phyloP scores from a whole-genome alignment of 2,888 invertebrate species.

The Vesta saturnalis region DNA sequence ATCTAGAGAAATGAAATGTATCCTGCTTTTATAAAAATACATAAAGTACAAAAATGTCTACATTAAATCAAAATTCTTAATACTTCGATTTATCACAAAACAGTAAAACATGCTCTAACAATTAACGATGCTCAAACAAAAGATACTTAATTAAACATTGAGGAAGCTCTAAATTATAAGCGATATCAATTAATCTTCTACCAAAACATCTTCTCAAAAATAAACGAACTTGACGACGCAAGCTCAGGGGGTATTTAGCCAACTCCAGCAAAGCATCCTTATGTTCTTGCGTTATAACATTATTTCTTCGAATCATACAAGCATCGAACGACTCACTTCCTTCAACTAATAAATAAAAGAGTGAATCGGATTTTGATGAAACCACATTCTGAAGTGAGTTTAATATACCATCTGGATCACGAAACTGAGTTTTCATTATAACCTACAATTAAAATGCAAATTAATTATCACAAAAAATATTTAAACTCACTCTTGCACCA shows the following conservation, averaged over 20 bases:
- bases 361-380: slow-evolving; percentile 68
- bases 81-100: slow-evolving; percentile 1
- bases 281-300: slow-evolving; percentile 71
- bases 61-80: neutral
- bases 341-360: slow-evolving; percentile 75
- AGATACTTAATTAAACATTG: slow-evolving; percentile 73
- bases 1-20: too few relatives aligned
- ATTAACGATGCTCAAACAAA: slow-evolving; percentile 68
- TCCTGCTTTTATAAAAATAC: too few relatives aligned
- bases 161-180: slow-evolving; percentile 72
- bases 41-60: too few relatives aligned
- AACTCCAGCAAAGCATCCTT: slow-evolving; percentile 72
- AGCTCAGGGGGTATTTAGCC: slow-evolving; percentile 73
- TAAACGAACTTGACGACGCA: slow-evolving; percentile 73
- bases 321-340: slow-evolving; percentile 82
- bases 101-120: neutral
- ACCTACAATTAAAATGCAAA: slow-evolving; percentile 63
- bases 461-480: neutral
- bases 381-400: slow-evolving; percentile 79
- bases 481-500: slow-evolving; percentile 74
- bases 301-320: slow-evolving; percentile 81
- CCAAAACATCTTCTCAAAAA: slow-evolving; percentile 64
- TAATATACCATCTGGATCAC: slow-evolving; percentile 84
- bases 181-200: slow-evolving; percentile 66
- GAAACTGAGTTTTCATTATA: slow-evolving; percentile 84